Evolutionary conservation across 2,888 invertebrate genomes (phyloP).

Genomic region (Cephus rjabovi): DNA sequence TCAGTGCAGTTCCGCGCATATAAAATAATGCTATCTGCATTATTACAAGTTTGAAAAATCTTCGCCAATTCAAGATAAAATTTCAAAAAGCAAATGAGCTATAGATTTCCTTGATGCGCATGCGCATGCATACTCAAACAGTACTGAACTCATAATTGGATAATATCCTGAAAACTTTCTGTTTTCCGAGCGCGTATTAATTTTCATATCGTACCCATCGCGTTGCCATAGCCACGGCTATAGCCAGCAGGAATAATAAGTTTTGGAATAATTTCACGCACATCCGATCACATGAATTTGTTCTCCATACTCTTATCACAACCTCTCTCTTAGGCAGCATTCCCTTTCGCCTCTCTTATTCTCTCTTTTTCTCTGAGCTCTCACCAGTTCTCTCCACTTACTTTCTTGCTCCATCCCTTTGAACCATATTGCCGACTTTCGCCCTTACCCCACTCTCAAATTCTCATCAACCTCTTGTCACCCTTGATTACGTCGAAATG

Average conservation of each 20-base stretch:
- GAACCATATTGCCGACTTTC: neutral
- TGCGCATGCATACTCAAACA: neutral
- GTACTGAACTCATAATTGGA: constrained; percentile 27
- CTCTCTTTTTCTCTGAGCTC: constrained; percentile 6
- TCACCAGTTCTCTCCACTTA: neutral
- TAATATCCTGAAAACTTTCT: constrained; percentile 37
- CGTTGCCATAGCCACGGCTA: constrained; percentile 31
- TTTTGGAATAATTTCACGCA: constrained; percentile 49
- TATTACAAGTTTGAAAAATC: neutral
- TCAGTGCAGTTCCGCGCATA: too few species aligned
- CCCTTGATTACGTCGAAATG: neutral
- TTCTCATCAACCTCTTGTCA: neutral
- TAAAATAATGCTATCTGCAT: neutral
- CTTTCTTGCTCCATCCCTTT: constrained; percentile 2
- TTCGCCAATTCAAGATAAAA: neutral
- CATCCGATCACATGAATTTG: constrained; percentile 44
- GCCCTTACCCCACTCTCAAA: neutral
- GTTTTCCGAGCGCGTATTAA: constrained; percentile 39
- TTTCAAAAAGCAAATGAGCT: neutral
- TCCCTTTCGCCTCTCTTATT: constrained; percentile 8
- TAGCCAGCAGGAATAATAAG: constrained; percentile 43
- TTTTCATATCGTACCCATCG: constrained; percentile 36
- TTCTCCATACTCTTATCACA: constrained; percentile 18
- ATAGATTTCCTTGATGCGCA: neutral
- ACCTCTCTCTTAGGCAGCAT: constrained; percentile 18